Conservation (phyloP, 2,888 invertebrate species). For the Saturnia pavonia region DNA sequence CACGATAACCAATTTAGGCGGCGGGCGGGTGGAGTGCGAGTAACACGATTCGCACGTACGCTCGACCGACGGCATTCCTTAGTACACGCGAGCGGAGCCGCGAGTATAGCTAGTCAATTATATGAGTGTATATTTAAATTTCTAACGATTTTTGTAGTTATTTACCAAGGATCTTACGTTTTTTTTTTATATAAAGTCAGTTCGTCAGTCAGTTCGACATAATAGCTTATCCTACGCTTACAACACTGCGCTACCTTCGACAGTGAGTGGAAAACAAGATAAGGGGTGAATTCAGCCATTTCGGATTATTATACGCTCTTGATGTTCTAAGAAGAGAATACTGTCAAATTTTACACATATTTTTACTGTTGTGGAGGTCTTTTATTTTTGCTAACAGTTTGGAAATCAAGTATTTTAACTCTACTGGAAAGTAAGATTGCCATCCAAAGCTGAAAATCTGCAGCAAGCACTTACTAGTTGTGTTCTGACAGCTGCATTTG, state of each 20-base stretch:
- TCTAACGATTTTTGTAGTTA: background rate
- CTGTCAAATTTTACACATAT: background rate
- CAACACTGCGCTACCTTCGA: background rate
- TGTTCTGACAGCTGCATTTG: too few relatives aligned
- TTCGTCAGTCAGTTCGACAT: background rate
- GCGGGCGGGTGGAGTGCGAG: too few relatives aligned
- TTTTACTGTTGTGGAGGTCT: background rate
- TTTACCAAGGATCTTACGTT: background rate
- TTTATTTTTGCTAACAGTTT: background rate
- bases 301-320: conserved; percentile 26
- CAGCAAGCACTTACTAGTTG: too few relatives aligned
- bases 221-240: conserved; percentile 3
- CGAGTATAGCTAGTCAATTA: too few relatives aligned
- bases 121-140: too few relatives aligned
- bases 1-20: too few relatives aligned
- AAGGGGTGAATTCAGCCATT: conserved; percentile 24
- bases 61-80: too few relatives aligned
- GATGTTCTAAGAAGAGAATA: conserved; percentile 20
- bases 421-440: too few relatives aligned
- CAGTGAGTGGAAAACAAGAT: conserved; percentile 28
- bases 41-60: too few relatives aligned
- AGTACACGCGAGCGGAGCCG: too few relatives aligned
- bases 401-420: too few relatives aligned
- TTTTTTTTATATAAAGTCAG: background rate
- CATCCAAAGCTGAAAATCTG: too few relatives aligned